Percentiles rank a stretch among this genome's conserved stretches.
Conservation (phyloP, 1,140 invertebrate species). For the Hylaeus anthracinus region DNA sequence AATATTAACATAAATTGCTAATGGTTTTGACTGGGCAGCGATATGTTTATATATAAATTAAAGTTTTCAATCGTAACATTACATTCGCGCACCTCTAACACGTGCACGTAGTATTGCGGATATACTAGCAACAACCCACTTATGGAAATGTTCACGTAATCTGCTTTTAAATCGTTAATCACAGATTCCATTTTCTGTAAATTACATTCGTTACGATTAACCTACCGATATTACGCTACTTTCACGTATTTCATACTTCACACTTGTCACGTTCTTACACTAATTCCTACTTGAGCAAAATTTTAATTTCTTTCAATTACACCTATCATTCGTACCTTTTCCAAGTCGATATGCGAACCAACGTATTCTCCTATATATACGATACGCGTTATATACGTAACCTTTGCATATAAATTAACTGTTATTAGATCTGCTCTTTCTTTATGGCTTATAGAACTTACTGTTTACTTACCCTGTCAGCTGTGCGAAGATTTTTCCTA, state of each 20-base stretch:
- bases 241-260: no score
- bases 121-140: constrained; percentile 66
- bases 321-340: constrained; percentile 42
- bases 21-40: not conserved
- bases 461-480: constrained; percentile 45
- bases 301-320: not conserved
- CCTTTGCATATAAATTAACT: constrained; percentile 32
- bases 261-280: not conserved
- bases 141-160: constrained; percentile 44
- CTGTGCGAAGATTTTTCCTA: constrained; percentile 49
- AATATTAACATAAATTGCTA: not conserved
- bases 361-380: constrained; percentile 64
- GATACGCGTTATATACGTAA: constrained; percentile 58
- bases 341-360: constrained; percentile 40
- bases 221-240: no score
- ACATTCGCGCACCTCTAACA: constrained; percentile 59
- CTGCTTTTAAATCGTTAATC: constrained; percentile 44
- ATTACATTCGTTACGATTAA: constrained; percentile 1
- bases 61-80: not conserved
- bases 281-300: not conserved
- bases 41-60: not conserved
- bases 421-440: no score
- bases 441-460: no score
- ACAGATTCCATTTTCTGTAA: constrained; percentile 55
- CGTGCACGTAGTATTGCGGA: constrained; percentile 61